Percentiles rank a stretch among this genome's conserved stretches.
phyloP scores from a whole-genome alignment of 2,113 vertebrate genomes.

The Pongo pygmaeus region DNA sequence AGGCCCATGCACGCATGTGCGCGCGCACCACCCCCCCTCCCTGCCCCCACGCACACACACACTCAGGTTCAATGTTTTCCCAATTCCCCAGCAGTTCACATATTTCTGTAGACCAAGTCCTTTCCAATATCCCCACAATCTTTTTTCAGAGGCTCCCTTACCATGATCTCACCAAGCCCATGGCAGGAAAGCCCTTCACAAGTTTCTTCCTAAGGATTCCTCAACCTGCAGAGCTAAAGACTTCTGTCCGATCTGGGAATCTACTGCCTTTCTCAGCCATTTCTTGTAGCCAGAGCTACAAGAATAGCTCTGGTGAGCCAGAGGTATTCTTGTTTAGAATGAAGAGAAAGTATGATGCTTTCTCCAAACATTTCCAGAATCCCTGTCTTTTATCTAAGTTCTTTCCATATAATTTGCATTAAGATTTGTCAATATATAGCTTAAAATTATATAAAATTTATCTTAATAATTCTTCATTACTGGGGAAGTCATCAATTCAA shows the following conservation, averaged over 20 bases:
- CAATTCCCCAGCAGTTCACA: background rate
- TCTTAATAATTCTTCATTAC: background rate
- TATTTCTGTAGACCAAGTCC: background rate
- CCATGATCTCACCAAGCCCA: background rate
- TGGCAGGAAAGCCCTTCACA: background rate
- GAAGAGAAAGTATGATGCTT: background rate
- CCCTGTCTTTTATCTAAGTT: background rate
- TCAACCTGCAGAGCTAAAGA: background rate
- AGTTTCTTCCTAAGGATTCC: background rate
- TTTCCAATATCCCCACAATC: background rate
- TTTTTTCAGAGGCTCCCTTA: background rate
- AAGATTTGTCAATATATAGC: background rate
- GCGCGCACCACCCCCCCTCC: rapidly evolving
- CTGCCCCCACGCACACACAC: too few relatives aligned
- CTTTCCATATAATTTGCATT: background rate
- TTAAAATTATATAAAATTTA: background rate
- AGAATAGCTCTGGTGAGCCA: background rate
- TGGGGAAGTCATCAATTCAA: background rate
- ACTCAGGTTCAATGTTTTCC: background rate
- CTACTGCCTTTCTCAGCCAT: background rate
- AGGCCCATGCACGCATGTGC: rapidly evolving
- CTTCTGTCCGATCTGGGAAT: background rate
- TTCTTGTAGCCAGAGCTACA: too few relatives aligned
- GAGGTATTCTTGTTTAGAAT: background rate
- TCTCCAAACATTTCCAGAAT: background rate